Conservation (phyloP, 2,113 vertebrate species). For the Strigops habroptila region DNA sequence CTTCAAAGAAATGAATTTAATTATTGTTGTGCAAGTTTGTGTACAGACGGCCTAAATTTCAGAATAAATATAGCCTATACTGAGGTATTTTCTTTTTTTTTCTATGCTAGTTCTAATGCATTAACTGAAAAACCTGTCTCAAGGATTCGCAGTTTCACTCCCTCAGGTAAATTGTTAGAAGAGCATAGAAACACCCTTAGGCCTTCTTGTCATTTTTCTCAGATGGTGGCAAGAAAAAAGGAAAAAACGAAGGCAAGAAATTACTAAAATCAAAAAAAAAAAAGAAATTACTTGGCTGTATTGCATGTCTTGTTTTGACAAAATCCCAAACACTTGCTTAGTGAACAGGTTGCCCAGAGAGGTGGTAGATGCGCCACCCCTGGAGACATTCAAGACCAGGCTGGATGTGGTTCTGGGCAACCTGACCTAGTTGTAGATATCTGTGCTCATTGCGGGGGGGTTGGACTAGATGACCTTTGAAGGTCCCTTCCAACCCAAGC, state of each 20-base stretch:
- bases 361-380: too few species aligned
- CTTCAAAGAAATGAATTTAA: conserved; percentile 28
- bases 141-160: neutral
- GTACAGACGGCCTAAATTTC: neutral
- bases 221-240: neutral
- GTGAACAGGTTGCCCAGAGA: neutral
- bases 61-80: neutral
- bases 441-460: too few species aligned
- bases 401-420: too few species aligned
- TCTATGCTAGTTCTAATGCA: neutral
- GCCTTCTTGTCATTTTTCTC: neutral
- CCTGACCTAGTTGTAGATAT: too few species aligned
- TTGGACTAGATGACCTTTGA: too few species aligned
- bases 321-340: neutral
- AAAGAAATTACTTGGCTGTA: neutral
- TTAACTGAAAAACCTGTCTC: neutral
- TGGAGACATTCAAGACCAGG: too few species aligned
- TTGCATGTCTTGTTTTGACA: neutral
- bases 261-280: neutral
- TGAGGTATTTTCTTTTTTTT: neutral
- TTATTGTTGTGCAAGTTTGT: conserved; percentile 3
- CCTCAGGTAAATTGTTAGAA: neutral
- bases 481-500: neutral
- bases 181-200: neutral
- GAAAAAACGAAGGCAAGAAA: neutral